These are phyloP conservation scores for Deroptyus accipitrinus DNA, from an alignment of 2,113 vertebrate genomes.

Conservation along the genomic window DNA sequence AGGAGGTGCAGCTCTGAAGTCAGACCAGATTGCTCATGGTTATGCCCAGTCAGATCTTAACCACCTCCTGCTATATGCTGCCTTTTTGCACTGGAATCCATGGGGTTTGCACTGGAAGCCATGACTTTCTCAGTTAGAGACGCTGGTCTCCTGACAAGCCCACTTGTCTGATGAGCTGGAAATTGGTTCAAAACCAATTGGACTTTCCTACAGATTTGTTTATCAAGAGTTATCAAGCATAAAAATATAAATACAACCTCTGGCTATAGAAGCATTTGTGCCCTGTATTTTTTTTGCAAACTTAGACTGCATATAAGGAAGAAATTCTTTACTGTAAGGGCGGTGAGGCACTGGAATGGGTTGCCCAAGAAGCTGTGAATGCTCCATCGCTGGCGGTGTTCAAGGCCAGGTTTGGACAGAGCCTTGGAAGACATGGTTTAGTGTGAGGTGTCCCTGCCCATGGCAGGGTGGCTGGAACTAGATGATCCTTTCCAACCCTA, in stretches of 20 bases:
- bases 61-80: neutral
- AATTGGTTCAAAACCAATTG: neutral
- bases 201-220: neutral
- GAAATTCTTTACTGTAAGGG: too few relatives aligned
- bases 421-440: too few relatives aligned
- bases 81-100: neutral
- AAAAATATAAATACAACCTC: neutral
- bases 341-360: too few relatives aligned
- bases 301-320: too few relatives aligned
- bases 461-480: too few relatives aligned
- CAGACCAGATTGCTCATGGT: neutral
- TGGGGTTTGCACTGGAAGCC: neutral
- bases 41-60: neutral
- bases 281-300: neutral
- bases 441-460: too few relatives aligned
- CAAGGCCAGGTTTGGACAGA: too few relatives aligned
- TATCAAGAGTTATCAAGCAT: neutral
- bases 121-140: neutral
- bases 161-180: neutral
- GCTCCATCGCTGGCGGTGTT: too few relatives aligned
- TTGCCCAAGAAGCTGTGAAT: too few relatives aligned
- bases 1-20: neutral
- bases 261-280: neutral
- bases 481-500: too few relatives aligned
- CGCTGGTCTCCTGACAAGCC: neutral